Evolutionary conservation across 1,140 invertebrate genomes (phyloP).

Genomic region (Trichonephila clavata): DNA sequence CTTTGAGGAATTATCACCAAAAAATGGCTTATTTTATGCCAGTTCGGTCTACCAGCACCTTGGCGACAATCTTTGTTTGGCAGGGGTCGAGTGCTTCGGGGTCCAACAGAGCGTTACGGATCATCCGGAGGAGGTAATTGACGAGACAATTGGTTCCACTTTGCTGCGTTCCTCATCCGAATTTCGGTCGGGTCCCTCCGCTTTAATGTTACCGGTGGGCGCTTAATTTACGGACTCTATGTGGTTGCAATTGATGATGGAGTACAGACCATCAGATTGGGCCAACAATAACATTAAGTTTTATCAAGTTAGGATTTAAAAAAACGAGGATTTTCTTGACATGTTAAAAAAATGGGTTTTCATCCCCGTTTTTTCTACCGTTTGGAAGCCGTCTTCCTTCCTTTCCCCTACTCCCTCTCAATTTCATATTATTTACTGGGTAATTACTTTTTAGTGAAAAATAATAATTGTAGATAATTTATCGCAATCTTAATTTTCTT

Average conservation of each 20-base stretch:
- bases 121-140: conserved; percentile 50
- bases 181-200: conserved; percentile 23
- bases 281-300: conserved; percentile 63
- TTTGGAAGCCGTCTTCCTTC: not conserved
- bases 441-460: too few relatives aligned
- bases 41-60: not conserved
- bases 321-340: conserved; percentile 25
- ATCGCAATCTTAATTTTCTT: too few relatives aligned
- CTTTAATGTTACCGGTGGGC: conserved; percentile 22
- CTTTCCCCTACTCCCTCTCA: not conserved
- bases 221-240: conserved; percentile 29
- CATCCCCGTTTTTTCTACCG: not conserved
- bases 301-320: conserved; percentile 42
- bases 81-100: not conserved
- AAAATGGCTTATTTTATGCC: too few relatives aligned
- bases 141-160: conserved; percentile 69
- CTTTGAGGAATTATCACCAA: too few relatives aligned
- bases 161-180: conserved; percentile 54
- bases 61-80: not conserved
- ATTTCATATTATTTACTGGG: not conserved
- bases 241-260: conserved; percentile 43
- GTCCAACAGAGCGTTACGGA: conserved; percentile 44
- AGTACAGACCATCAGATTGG: not conserved
- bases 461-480: too few relatives aligned
- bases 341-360: not conserved